Conservation (phyloP, 2,888 invertebrate species). For the Chymomyza fuscimana region DNA sequence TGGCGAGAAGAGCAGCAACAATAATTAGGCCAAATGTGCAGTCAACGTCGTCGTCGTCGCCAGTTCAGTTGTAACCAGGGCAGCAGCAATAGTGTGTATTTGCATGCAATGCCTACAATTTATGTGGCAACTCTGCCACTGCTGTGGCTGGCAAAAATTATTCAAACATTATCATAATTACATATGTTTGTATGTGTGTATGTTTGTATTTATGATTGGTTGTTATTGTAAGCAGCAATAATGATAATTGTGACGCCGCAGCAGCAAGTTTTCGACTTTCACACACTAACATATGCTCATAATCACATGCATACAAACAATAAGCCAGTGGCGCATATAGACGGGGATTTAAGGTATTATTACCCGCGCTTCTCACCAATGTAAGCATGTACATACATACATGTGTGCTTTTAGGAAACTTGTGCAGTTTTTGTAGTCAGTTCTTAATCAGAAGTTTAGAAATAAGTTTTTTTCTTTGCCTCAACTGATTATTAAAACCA, state of each 20-base stretch:
- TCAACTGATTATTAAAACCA: too few species aligned
- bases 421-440: too few species aligned
- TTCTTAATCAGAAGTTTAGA: too few species aligned
- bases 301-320: slow-evolving; percentile 6
- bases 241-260: slow-evolving; percentile 39
- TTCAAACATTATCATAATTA: neutral
- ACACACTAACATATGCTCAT: slow-evolving; percentile 27
- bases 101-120: slow-evolving; percentile 45
- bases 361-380: neutral
- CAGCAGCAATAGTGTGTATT: slow-evolving; percentile 57
- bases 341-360: too few species aligned
- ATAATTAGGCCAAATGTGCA: slow-evolving; percentile 73
- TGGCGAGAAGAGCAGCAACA: slow-evolving; percentile 37
- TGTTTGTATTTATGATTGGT: neutral
- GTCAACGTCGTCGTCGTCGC: slow-evolving; percentile 43
- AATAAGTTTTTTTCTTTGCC: too few species aligned
- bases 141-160: neutral
- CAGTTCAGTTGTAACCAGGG: slow-evolving; percentile 59
- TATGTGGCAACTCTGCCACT: neutral
- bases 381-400: too few species aligned
- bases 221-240: slow-evolving; percentile 28
- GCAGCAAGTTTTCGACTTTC: slow-evolving; percentile 50
- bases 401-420: too few species aligned
- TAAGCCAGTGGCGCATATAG: too few species aligned
- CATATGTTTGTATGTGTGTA: too few species aligned